Evolutionary conservation across 2,113 vertebrate species (phyloP).

Genomic region (Amphiprion percula): DNA sequence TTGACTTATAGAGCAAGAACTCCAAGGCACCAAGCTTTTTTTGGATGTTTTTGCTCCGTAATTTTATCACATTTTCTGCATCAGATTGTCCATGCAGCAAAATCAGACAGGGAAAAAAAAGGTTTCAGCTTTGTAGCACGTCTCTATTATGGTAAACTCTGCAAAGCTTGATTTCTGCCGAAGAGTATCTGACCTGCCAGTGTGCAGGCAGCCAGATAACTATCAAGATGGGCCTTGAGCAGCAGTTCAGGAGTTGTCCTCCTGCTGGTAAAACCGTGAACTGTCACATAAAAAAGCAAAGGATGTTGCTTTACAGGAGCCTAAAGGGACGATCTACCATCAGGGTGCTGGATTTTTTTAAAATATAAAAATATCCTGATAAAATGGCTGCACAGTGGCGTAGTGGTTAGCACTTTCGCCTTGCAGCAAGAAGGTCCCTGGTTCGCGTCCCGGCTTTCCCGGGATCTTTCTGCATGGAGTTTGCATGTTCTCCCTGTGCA

Average conservation of each 20-base stretch:
- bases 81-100: neutral
- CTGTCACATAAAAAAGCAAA: constrained; percentile 49
- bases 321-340: neutral
- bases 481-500: no score
- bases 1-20: neutral
- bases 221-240: neutral
- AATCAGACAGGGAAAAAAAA: neutral
- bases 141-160: neutral
- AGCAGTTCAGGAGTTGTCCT: constrained; percentile 53
- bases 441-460: no score
- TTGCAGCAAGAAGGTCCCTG: no score
- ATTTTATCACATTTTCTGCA: neutral
- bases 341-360: neutral
- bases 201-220: constrained; percentile 8
- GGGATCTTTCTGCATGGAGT: no score
- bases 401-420: no score
- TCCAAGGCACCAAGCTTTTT: neutral
- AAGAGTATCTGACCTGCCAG: constrained; percentile 25
- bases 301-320: constrained; percentile 2
- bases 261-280: constrained; percentile 70
- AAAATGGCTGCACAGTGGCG: no score
- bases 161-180: neutral
- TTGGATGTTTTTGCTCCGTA: neutral
- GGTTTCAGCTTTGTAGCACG: neutral
- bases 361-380: no score